Evolutionary conservation across 2,797 vertebrate genomes (phyloP).

Genomic region (Mionectes olivaceus): DNA sequence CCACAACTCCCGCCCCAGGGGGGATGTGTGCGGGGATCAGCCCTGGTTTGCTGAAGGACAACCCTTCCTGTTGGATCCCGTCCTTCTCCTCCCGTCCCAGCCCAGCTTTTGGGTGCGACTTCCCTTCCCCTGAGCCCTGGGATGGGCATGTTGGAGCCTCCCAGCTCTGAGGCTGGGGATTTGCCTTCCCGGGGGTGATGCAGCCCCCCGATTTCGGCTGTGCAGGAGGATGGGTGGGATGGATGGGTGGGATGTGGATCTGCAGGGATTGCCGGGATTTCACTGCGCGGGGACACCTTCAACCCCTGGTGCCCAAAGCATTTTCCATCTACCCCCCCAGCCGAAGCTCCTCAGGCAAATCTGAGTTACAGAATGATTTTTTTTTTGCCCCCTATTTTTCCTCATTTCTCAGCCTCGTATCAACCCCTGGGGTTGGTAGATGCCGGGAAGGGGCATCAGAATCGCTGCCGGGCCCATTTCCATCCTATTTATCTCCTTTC

Average conservation of each 20-base stretch:
- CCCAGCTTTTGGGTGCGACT: not conserved
- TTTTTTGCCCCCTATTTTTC: not conserved
- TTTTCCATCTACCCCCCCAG: not conserved
- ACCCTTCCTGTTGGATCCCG: accelerated
- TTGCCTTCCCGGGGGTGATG: not conserved
- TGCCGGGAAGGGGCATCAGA: accelerated
- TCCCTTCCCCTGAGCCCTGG: not conserved
- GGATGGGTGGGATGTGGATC: not conserved
- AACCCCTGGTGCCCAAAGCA: accelerated
- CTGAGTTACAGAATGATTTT: not conserved
- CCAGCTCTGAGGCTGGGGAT: not conserved
- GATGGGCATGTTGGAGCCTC: not conserved
- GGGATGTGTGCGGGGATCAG: not conserved
- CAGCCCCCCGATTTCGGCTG: not conserved
- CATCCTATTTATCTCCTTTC: not conserved
- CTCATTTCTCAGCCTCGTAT: not conserved
- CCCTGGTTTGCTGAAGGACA: not conserved
- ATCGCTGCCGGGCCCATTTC: accelerated
- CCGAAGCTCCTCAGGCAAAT: not conserved
- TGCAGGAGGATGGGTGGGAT: accelerated
- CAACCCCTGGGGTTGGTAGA: accelerated
- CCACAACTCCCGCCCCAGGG: accelerated
- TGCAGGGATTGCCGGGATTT: accelerated
- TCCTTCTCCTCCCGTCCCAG: not conserved
- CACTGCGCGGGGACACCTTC: not conserved